A percentile compares a stretch with the other conserved stretches of the same genome.
These are phyloP conservation scores for Chloroclysta siterata DNA, from an alignment of 2,888 invertebrate species.

Conservation along the genomic window DNA sequence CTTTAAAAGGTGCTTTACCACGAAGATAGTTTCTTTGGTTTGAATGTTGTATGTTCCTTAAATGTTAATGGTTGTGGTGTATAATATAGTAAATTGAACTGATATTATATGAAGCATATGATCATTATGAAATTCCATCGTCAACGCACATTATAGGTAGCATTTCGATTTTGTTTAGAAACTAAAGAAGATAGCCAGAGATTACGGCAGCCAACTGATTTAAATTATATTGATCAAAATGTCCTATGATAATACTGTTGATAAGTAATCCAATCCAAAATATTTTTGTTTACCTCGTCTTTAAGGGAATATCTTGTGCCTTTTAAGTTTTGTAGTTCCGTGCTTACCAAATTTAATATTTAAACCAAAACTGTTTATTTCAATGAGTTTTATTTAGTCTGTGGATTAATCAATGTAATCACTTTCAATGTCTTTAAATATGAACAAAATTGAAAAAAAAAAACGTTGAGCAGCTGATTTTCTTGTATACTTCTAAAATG, in stretches of 20 bases:
- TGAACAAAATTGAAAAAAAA: constrained; percentile 8
- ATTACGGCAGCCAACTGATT: neutral
- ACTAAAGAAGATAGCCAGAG: neutral
- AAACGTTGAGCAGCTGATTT: constrained; percentile 48
- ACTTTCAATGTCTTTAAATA: constrained; percentile 2
- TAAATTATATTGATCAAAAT: constrained; percentile 17
- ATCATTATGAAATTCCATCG: constrained; percentile 34
- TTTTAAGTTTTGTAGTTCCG: constrained; percentile 25
- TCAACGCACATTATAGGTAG: constrained; percentile 58
- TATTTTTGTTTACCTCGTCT: constrained; percentile 19
- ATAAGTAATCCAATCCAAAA: neutral
- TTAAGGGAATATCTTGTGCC: constrained; percentile 34
- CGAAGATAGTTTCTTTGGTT: constrained; percentile 25
- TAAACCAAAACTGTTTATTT: neutral
- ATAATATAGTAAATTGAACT: constrained; percentile 35
- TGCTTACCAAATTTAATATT: constrained; percentile 25
- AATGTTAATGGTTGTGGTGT: constrained; percentile 38
- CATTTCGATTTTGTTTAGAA: constrained; percentile 45
- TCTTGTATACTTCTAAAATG: constrained; percentile 49
- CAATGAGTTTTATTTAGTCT: constrained; percentile 3
- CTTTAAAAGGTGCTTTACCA: constrained; percentile 1
- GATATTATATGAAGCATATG: constrained; percentile 32
- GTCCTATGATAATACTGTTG: constrained; percentile 6
- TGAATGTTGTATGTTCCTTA: constrained; percentile 28
- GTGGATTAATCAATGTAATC: constrained; percentile 15